Conservation (phyloP, 2,113 vertebrate species). For the Martes martes region DNA sequence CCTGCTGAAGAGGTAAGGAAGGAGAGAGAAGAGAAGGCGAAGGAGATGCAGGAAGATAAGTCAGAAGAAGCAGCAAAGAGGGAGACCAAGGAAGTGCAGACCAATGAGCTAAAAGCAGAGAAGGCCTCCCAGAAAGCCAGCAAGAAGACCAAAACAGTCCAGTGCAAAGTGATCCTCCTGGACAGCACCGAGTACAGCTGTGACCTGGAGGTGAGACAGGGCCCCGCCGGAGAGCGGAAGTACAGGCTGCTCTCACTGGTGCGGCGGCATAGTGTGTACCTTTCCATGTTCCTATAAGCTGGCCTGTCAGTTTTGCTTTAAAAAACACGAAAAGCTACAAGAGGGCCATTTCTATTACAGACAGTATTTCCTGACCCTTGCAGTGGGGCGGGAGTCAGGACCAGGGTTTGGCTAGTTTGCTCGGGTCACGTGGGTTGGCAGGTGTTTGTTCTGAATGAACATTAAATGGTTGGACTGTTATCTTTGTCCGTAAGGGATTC, state of each 20-base stretch:
- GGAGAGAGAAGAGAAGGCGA: constrained; percentile 78
- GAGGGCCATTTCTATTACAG: constrained; percentile 17
- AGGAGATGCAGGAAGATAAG: constrained; percentile 78
- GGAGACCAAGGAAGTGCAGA: constrained; percentile 84
- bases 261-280: background rate
- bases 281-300: background rate
- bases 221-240: background rate
- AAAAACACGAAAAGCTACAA: background rate
- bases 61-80: constrained; percentile 78
- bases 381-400: background rate
- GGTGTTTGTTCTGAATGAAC: background rate
- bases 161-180: constrained; percentile 91
- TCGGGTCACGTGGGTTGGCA: background rate
- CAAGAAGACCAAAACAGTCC: constrained; percentile 93
- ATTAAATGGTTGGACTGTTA: background rate
- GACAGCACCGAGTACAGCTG: constrained; percentile 92
- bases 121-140: constrained; percentile 84
- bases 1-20: constrained; percentile 86
- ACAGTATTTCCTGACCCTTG: background rate
- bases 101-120: constrained; percentile 79
- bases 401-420: background rate
- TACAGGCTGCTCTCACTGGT: background rate
- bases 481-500: background rate
- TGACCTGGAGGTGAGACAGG: constrained; percentile 92
- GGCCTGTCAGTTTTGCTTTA: background rate